A percentile compares a stretch with the other conserved stretches of the same genome.
These are phyloP conservation scores for Neogale vison DNA, from an alignment of 2,113 vertebrate genomes.

Conservation along the genomic window DNA sequence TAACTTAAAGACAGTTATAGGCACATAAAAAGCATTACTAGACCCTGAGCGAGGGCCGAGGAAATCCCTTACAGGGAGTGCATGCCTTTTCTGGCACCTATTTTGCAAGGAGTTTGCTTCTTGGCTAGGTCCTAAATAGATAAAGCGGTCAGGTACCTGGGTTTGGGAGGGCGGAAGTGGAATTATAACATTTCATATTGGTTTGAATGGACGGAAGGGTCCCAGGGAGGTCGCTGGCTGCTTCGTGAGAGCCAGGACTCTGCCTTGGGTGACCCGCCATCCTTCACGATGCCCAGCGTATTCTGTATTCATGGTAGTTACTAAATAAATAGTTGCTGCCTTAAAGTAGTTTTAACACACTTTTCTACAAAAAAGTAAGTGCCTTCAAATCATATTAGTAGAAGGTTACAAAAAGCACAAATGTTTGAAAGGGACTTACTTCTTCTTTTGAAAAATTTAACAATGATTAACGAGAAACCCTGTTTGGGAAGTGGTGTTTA, in stretches of 20 bases:
- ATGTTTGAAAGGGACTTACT: neutral
- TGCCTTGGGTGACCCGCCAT: neutral
- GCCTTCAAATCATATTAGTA: neutral
- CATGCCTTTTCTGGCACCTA: neutral
- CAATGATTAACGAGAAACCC: neutral
- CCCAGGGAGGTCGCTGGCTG: neutral
- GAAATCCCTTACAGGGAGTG: accelerated
- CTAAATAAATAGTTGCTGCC: neutral
- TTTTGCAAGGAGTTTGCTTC: neutral
- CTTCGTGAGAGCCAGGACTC: neutral
- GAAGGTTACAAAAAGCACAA: neutral
- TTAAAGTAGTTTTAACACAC: neutral
- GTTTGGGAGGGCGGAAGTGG: neutral
- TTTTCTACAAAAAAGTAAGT: neutral
- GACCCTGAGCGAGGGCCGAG: neutral
- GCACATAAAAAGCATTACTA: neutral
- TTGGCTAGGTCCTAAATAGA: neutral
- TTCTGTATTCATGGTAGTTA: neutral
- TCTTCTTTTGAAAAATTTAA: neutral
- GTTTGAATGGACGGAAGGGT: neutral
- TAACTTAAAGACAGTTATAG: neutral
- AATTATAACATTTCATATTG: neutral
- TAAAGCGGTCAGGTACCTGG: neutral
- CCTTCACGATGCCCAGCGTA: neutral
- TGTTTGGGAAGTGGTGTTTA: neutral